Conservation (phyloP, 1,140 invertebrate genomes). For the Ceratosolen solmsi region DNA sequence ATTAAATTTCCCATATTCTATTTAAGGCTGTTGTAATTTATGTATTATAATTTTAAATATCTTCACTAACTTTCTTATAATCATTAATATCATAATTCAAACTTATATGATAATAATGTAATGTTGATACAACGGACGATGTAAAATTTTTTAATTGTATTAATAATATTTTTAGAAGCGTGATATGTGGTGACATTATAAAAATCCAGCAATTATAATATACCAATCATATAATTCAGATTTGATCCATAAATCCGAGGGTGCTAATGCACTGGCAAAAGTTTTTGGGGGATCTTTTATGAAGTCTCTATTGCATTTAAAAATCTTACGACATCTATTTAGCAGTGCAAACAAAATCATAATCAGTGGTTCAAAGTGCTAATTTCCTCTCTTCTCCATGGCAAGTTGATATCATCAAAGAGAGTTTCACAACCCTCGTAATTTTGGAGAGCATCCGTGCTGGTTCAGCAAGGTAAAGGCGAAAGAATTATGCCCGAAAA, state of each 20-base stretch:
- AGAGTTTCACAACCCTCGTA: constrained; percentile 7
- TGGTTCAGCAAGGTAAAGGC: neutral
- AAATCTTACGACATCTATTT: neutral
- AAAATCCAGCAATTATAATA: neutral
- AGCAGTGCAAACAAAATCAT: neutral
- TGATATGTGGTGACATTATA: no score
- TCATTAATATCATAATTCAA: neutral
- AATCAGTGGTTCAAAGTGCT: constrained; percentile 29
- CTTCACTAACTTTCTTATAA: neutral
- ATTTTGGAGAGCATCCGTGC: neutral
- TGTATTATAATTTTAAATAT: neutral
- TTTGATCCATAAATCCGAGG: neutral
- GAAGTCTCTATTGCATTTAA: neutral
- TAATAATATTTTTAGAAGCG: no score
- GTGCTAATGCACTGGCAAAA: neutral
- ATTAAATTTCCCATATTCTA: neutral
- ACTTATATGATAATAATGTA: neutral
- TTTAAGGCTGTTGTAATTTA: neutral
- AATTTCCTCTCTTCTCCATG: constrained; percentile 33
- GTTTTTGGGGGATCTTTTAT: neutral
- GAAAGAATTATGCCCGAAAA: constrained; percentile 32
- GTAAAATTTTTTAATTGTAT: no score
- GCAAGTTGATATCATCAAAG: constrained; percentile 25
- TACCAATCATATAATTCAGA: neutral
- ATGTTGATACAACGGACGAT: no score